These are phyloP conservation scores for Nothobranchius kuhntae DNA, from an alignment of 2,113 vertebrate species.

Conservation along the genomic window DNA sequence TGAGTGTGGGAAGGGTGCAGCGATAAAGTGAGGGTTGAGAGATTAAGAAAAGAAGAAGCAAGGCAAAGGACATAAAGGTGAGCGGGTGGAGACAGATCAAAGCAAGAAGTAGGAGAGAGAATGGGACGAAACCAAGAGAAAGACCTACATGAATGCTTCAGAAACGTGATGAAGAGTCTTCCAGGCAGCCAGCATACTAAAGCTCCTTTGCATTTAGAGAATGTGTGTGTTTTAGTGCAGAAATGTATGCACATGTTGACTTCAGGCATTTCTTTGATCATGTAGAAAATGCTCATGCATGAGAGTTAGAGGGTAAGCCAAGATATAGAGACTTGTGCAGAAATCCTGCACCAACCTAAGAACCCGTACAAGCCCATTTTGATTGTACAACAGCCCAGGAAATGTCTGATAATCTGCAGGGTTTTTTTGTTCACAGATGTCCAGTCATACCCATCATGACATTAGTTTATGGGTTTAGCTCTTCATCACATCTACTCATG, in stretches of 20 bases:
- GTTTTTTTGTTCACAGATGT: not conserved
- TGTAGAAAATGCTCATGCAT: conserved; percentile 9
- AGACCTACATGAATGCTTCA: conserved; percentile 65
- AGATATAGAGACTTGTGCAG: conserved; percentile 23
- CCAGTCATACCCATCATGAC: conserved; percentile 13
- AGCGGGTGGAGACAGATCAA: conserved; percentile 44
- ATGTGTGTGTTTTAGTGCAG: conserved; percentile 6
- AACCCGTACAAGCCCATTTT: not conserved
- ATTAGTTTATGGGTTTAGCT: conserved; percentile 35
- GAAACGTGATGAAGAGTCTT: conserved; percentile 25
- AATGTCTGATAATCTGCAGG: not conserved
- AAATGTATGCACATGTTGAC: conserved; percentile 25
- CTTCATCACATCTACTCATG: conserved; percentile 48
- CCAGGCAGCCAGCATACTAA: conserved; percentile 26
- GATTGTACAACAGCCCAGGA: not conserved
- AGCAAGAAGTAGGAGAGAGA: conserved; percentile 29
- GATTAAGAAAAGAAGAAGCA: conserved; percentile 30
- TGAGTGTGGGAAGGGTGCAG: conserved; percentile 33
- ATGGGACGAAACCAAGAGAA: conserved; percentile 44
- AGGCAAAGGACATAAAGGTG: conserved; percentile 41
- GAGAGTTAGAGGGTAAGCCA: conserved; percentile 14
- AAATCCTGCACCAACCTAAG: not conserved
- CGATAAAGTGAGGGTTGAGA: conserved; percentile 16
- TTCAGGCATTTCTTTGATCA: conserved; percentile 38
- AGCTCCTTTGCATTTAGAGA: conserved; percentile 41